Base-by-base conservation (phyloP, 37 sponge, comb jelly and placozoan species). In the Haliclona indistincta region DNA sequence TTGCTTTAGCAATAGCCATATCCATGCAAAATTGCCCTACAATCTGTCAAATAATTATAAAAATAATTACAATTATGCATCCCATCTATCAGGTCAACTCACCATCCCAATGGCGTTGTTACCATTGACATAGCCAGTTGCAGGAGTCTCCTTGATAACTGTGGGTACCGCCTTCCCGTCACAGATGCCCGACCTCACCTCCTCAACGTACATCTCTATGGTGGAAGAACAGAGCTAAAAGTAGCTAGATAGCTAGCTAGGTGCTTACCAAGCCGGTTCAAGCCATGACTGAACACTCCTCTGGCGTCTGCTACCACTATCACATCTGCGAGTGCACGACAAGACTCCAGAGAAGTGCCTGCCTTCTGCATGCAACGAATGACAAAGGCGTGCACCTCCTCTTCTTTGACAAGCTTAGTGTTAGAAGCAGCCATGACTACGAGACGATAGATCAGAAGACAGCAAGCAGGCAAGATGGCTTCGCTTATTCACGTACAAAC, bases 221-320 rank as follows among this genome's bases (percentile, higher is more conserved):
- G 13, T 17, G 49, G 13, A 13, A 47, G 13, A 47, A 47, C 13
- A 47, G 13, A 47, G 13, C 13, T 17, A 47, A 17, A 47, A 47
- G 13, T n/a, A n/a, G n/a, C n/a, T n/a, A n/a, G n/a, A n/a, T n/a
- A n/a, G n/a, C n/a, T n/a, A n/a, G n/a, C n/a, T n/a, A n/a, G n/a
- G n/a, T n/a, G 56, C 79, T 49, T 45, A 93, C 95, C 95, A 45
- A 96, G 75, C 52, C 97, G 78, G 56, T 96, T 96, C 44, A 96
- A 40, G 2, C 97, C 97, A 70, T 96, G 97, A 77, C 97, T 96
- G 81, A 83, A 96, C 70, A 92, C 93, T 15, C 97, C 97, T 28
- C 97, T 68, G 41, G 37, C 23, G 74, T 96, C 97, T 39, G 91
- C 97, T 28, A 78, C 74, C 5, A 92, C 73, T 22, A 96, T 67